Percentiles rank a stretch among this genome's conserved stretches.
These are phyloP conservation scores for Trichogramma evanescens DNA, from an alignment of 2,888 invertebrate species.

Conservation along the genomic window DNA sequence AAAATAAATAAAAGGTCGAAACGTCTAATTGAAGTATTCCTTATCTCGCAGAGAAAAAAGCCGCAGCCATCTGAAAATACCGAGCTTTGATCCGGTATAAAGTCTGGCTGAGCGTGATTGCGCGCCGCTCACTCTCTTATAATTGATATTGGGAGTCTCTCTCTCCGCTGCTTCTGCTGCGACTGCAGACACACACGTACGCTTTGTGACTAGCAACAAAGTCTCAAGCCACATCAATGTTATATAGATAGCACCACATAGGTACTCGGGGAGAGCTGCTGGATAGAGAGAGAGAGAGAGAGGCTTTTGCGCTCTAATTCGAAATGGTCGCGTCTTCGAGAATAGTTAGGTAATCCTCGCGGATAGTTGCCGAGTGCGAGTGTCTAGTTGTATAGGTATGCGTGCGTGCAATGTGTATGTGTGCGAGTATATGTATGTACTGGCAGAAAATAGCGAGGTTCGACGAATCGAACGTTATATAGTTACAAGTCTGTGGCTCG, in stretches of 20 bases:
- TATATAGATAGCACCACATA: too few species aligned
- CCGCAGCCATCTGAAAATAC: slow-evolving; percentile 1
- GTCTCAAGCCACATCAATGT: too few species aligned
- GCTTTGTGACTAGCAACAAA: not conserved
- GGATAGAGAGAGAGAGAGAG: slow-evolving; percentile 15
- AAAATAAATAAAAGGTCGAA: not conserved
- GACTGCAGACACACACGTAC: not conserved
- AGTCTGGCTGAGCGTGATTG: slow-evolving; percentile 44
- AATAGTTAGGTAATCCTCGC: slow-evolving; percentile 46
- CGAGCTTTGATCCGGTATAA: slow-evolving; percentile 42
- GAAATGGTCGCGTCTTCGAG: slow-evolving; percentile 42
- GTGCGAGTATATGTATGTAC: too few species aligned
- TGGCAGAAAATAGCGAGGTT: too few species aligned
- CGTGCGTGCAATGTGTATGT: too few species aligned
- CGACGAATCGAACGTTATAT: too few species aligned
- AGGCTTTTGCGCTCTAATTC: slow-evolving; percentile 33
- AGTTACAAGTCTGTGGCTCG: too few species aligned
- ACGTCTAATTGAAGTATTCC: slow-evolving; percentile 45
- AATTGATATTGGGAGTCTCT: slow-evolving; percentile 43
- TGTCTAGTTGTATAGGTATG: not conserved
- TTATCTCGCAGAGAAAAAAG: slow-evolving; percentile 34
- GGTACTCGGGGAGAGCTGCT: not conserved
- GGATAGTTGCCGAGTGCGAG: slow-evolving; percentile 37
- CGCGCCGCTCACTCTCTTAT: slow-evolving; percentile 44
- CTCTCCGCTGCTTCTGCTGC: too few species aligned